Percentiles rank a stretch among this genome's conserved stretches.
Conservation (phyloP, 1,140 invertebrate species). For the Tigriopus japonicus region DNA sequence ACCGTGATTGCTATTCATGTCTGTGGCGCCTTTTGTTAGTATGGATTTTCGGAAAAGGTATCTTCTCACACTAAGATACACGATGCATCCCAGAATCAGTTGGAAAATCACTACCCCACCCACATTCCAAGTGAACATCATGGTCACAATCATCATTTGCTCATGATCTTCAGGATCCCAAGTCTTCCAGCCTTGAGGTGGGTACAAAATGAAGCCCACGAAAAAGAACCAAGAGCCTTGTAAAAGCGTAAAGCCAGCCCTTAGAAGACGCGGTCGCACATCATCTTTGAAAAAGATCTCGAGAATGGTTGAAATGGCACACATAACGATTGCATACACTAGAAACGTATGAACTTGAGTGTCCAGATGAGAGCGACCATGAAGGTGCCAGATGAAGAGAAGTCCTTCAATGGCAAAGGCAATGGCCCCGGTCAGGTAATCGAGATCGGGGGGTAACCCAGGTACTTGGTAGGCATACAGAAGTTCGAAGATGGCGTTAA, state of each 20-base stretch:
- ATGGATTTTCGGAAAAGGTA: too few species aligned
- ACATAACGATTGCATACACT: not conserved
- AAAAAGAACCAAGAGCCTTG: constrained; percentile 19
- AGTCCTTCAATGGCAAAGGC: constrained; percentile 29
- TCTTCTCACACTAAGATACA: not conserved
- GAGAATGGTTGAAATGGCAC: not conserved
- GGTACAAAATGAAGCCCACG: not conserved
- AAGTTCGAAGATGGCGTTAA: constrained; percentile 29
- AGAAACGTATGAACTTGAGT: constrained; percentile 20
- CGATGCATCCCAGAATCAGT: not conserved
- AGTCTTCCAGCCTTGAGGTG: not conserved
- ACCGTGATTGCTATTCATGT: too few species aligned
- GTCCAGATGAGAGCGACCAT: constrained; percentile 29
- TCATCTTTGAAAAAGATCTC: not conserved
- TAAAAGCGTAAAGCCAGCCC: not conserved
- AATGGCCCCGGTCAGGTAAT: constrained; percentile 26
- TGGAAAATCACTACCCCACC: not conserved
- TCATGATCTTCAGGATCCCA: not conserved
- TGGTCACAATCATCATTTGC: not conserved
- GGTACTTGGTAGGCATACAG: constrained; percentile 23
- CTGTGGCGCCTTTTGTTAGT: too few species aligned
- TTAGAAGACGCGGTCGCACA: not conserved
- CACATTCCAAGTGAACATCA: not conserved
- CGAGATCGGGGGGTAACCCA: constrained; percentile 25
- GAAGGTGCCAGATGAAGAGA: constrained; percentile 32